Evolutionary conservation across 2,113 vertebrate genomes (phyloP).

Genomic region (Lathamus discolor): DNA sequence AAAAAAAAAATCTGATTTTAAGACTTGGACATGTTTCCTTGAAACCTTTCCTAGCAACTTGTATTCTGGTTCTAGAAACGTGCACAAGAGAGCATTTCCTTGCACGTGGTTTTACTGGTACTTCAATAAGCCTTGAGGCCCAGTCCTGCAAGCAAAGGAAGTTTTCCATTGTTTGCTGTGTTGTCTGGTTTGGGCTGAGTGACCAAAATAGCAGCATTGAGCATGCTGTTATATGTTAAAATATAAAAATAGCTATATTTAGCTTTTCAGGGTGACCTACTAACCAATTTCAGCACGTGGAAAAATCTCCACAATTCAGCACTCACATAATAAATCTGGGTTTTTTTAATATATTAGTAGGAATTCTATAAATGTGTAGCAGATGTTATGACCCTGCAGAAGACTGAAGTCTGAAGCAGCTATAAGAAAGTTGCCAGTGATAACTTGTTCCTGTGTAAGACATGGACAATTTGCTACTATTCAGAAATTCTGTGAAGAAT

Average conservation of each 20-base stretch:
- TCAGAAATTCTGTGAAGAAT: neutral
- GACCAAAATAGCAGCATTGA: constrained; percentile 14
- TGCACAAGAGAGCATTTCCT: neutral
- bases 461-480: neutral
- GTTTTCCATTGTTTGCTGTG: neutral
- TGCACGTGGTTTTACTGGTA: neutral
- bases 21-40: neutral
- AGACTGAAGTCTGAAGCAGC: neutral
- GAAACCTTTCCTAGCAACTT: neutral
- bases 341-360: constrained; percentile 42
- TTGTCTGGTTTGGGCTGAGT: neutral
- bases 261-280: constrained; percentile 22
- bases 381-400: constrained; percentile 30
- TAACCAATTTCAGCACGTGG: neutral
- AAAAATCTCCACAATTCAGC: neutral
- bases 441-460: neutral
- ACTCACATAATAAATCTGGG: constrained; percentile 17
- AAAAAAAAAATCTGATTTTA: neutral
- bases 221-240: neutral
- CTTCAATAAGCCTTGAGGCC: neutral
- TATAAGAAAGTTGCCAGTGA: neutral
- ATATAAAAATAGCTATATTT: constrained; percentile 17
- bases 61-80: neutral
- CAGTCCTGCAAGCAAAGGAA: neutral
- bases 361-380: constrained; percentile 41